phyloP scores from a whole-genome alignment of 2,888 invertebrate genomes.

The Parnassius orleans region DNA sequence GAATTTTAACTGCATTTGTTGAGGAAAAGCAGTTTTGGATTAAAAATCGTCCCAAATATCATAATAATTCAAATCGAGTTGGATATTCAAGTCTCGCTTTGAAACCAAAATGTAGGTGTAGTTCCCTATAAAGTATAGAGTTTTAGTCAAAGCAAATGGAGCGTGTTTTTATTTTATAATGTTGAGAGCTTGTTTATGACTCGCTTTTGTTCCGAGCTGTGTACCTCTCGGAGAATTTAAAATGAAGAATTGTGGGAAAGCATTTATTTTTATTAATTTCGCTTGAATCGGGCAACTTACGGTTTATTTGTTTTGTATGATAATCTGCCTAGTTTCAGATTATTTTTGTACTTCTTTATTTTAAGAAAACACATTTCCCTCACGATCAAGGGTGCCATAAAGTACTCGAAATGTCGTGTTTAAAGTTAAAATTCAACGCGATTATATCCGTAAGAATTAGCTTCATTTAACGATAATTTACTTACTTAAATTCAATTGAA shows the following conservation, averaged over 20 bases:
- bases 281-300: background rate
- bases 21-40: background rate
- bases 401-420: too few species aligned
- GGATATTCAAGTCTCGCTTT: conserved; percentile 15
- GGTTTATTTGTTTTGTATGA: conserved; percentile 3
- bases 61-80: conserved; percentile 11
- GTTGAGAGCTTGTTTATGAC: conserved; percentile 23
- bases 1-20: too few species aligned
- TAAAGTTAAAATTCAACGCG: too few species aligned
- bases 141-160: conserved; percentile 16
- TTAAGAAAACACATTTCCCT: too few species aligned
- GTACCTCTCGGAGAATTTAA: conserved; percentile 13
- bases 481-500: too few species aligned
- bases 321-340: background rate
- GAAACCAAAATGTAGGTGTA: conserved; percentile 19
- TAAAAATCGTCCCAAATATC: background rate
- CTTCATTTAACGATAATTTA: too few species aligned
- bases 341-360: too few species aligned
- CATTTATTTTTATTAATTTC: conserved; percentile 8
- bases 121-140: conserved; percentile 19
- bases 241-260: conserved; percentile 20
- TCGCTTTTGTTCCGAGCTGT: conserved; percentile 17
- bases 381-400: too few species aligned
- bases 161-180: conserved; percentile 25
- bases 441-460: too few species aligned